Conservation (phyloP, 2,113 vertebrate species). For the Syrmaticus mikado region DNA sequence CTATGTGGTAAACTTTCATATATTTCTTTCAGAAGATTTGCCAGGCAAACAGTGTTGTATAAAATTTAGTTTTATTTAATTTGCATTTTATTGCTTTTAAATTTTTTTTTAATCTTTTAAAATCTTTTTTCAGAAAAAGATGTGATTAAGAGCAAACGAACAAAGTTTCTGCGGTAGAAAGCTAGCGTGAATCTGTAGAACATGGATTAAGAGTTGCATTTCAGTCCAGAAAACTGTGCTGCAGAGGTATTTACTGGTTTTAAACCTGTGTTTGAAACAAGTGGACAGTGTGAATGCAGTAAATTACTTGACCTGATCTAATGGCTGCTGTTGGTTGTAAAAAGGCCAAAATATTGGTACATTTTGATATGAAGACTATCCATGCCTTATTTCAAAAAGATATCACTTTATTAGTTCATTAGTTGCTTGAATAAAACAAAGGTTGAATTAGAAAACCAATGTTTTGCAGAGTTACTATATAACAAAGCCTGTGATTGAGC, state of each 20-base stretch:
- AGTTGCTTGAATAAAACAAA: neutral
- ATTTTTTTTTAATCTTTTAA: slow-evolving; percentile 39
- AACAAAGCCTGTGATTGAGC: neutral
- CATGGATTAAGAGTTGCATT: neutral
- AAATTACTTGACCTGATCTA: neutral
- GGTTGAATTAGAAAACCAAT: neutral
- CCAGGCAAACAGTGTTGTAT: slow-evolving; percentile 56
- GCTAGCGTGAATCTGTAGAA: neutral
- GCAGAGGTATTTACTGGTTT: neutral
- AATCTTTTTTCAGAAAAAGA: slow-evolving; percentile 27
- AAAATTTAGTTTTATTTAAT: slow-evolving; percentile 67
- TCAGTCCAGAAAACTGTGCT: neutral
- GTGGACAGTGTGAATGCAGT: neutral
- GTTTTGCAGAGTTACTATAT: neutral
- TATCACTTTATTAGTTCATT: neutral
- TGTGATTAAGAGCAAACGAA: slow-evolving; percentile 20
- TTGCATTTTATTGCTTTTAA: slow-evolving; percentile 67
- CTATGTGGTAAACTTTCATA: slow-evolving; percentile 71
- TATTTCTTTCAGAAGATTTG: slow-evolving; percentile 69
- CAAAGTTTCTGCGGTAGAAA: slow-evolving; percentile 44
- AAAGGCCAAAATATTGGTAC: neutral
- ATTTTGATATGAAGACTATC: neutral
- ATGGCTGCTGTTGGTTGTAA: neutral
- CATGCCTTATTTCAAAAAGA: neutral
- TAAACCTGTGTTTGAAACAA: neutral